These are phyloP conservation scores for Phoxinus phoxinus DNA, from an alignment of 2,113 vertebrate genomes.

Conservation along the genomic window DNA sequence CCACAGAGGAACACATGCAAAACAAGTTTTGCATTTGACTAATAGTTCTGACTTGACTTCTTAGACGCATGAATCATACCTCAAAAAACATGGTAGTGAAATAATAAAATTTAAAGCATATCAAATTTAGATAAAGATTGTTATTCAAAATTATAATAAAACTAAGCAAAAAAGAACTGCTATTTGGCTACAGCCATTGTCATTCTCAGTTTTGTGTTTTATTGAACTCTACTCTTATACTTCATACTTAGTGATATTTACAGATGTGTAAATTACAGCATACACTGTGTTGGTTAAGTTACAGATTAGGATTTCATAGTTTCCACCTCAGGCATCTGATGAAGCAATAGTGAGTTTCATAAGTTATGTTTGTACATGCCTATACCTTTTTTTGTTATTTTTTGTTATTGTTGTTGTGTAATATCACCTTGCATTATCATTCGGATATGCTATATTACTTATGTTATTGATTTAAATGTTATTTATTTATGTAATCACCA, in stretches of 20 bases:
- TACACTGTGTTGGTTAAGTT: background rate
- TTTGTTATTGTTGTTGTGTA: background rate
- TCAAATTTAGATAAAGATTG: background rate
- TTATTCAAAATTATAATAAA: background rate
- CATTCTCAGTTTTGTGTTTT: background rate
- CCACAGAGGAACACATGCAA: background rate
- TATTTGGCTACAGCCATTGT: background rate
- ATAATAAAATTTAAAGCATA: background rate
- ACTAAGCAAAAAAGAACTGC: too few species aligned
- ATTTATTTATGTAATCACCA: background rate
- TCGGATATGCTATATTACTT: background rate
- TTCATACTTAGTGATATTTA: background rate
- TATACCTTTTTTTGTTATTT: slow-evolving; percentile 13
- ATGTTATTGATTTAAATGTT: background rate
- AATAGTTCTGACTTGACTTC: background rate
- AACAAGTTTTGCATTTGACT: background rate
- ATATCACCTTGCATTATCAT: background rate
- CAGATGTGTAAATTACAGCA: background rate
- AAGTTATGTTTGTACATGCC: slow-evolving; percentile 43
- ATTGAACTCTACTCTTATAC: background rate
- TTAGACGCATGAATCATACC: background rate
- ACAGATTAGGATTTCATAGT: background rate
- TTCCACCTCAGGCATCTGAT: background rate
- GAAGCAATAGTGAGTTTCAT: background rate
- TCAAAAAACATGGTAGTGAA: background rate